Conservation (phyloP, 2,113 vertebrate species). For the Maccullochella peelii region DNA sequence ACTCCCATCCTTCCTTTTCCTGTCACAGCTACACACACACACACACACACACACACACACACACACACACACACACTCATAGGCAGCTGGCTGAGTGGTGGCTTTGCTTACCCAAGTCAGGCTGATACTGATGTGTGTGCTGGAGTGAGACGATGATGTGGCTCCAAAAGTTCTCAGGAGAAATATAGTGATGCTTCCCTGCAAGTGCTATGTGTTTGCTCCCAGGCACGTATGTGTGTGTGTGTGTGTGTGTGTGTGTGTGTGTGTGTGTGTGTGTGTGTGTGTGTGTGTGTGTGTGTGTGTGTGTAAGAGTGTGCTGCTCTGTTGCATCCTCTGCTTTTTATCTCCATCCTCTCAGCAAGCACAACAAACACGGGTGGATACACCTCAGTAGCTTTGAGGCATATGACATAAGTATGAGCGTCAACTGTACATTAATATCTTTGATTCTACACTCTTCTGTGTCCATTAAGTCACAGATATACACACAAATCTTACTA, state of each 20-base stretch:
- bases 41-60: slow-evolving; percentile 4
- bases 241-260: slow-evolving; percentile 22
- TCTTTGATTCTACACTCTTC: not conserved
- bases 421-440: slow-evolving; percentile 14
- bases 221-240: slow-evolving; percentile 15
- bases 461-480: not conserved
- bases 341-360: slow-evolving; percentile 34
- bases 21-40: slow-evolving; percentile 37
- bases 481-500: not conserved
- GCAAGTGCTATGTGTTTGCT: slow-evolving; percentile 39
- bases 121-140: slow-evolving; percentile 56
- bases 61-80: slow-evolving; percentile 54
- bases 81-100: slow-evolving; percentile 15
- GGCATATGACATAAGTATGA: slow-evolving; percentile 7
- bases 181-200: slow-evolving; percentile 52
- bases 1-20: slow-evolving; percentile 14
- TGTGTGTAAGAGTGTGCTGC: slow-evolving; percentile 32
- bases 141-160: slow-evolving; percentile 62
- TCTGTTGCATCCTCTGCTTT: slow-evolving; percentile 50
- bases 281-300: slow-evolving; percentile 16
- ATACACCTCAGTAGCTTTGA: slow-evolving; percentile 37
- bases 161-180: slow-evolving; percentile 62
- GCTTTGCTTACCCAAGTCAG: slow-evolving; percentile 21
- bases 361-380: slow-evolving; percentile 42
- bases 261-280: slow-evolving; percentile 6